Conservation (phyloP, 2,113 vertebrate species). For the Mionectes macconnelli region DNA sequence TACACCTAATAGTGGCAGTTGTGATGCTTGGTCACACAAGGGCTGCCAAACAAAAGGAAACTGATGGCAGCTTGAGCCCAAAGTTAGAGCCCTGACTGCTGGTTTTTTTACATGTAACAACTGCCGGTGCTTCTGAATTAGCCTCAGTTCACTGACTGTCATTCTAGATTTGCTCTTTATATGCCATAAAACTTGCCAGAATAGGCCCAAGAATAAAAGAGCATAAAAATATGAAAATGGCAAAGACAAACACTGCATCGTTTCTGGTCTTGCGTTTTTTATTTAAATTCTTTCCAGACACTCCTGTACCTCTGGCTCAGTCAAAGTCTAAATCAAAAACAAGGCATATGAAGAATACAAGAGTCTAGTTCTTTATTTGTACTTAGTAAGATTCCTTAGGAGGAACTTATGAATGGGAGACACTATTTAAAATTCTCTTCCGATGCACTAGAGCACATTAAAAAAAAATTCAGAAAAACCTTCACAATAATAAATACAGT, state of each 20-base stretch:
- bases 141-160: background rate
- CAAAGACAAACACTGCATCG: background rate
- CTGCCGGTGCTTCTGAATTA: background rate
- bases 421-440: background rate
- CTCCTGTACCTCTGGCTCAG: background rate
- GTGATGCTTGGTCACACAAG: background rate
- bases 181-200: background rate
- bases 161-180: background rate
- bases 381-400: background rate
- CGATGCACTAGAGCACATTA: background rate
- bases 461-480: background rate
- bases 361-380: background rate
- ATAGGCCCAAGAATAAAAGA: background rate
- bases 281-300: background rate
- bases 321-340: background rate
- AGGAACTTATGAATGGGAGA: background rate
- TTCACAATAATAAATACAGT: background rate
- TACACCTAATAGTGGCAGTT: background rate
- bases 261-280: background rate
- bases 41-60: background rate
- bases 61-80: background rate
- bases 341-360: background rate
- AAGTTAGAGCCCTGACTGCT: background rate
- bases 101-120: background rate
- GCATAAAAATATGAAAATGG: background rate